Conservation (phyloP, 2,888 invertebrate species). For the Lacanobia oleracea region DNA sequence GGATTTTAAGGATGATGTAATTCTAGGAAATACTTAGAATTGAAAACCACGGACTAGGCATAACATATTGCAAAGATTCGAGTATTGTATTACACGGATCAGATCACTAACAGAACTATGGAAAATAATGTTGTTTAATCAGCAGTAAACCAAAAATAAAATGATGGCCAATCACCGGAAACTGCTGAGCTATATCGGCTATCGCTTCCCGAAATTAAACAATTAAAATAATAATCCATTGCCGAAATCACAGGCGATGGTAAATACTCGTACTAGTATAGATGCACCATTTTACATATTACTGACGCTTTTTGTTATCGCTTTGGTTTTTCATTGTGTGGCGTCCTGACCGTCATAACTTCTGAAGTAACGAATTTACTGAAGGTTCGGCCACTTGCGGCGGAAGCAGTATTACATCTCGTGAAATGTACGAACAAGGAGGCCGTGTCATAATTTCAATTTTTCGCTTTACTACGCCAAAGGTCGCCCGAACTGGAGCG, state of each 20-base stretch:
- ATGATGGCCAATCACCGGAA: not conserved
- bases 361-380: not conserved
- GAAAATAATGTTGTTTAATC: not conserved
- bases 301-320: not conserved
- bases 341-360: constrained; percentile 5
- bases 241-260: not conserved
- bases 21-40: not conserved
- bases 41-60: too few species aligned
- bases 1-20: too few species aligned
- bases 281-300: constrained; percentile 1
- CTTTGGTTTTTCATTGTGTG: not conserved
- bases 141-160: not conserved
- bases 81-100: not conserved
- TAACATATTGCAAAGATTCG: not conserved
- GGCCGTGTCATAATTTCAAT: constrained; percentile 46
- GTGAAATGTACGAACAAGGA: constrained; percentile 27
- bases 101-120: too few species aligned
- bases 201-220: not conserved
- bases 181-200: not conserved
- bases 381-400: not conserved
- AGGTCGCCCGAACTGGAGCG: constrained; percentile 49
- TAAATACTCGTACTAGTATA: not conserved
- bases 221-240: not conserved
- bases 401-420: constrained; percentile 20
- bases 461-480: constrained; percentile 51